Evolutionary conservation across 2,888 invertebrate species (phyloP), one percentile per base, ranked within the genome.

Genomic region (Eristalis intricaria): DNA sequence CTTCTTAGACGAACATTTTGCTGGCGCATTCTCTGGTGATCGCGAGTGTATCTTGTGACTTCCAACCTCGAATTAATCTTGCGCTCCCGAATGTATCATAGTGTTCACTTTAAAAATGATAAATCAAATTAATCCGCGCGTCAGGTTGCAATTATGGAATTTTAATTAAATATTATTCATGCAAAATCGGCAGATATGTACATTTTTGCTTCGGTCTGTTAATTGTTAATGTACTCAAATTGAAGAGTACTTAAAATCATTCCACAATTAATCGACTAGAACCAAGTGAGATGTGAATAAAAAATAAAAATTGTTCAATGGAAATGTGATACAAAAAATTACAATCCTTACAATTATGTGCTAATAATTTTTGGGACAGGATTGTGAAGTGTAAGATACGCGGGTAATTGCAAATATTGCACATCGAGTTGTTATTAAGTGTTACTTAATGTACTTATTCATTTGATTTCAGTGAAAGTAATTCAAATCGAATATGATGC

Each of bases 1-100:
- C 35, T 38, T 77, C 56, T 63, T 73, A 60, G 76, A 29, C 50
- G 71, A 81, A 65, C 77, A 82, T 74, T 80, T 86, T 65, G 74
- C 29, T 78, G 65, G 63, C 73, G 77, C 64, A 64, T 50, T 80
- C 77, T 82, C 77, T 50, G 50, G 29, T 26, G 77, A 86, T 78
- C 85, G 82, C 73, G 77, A 81, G 76, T 58, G 69, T 66, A 56
- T 15, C 15, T 64, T 15, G 19, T 11, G 58, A 58, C 50, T 32
- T 32, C n/a, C n/a, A 19, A 19, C 19, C 19, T 50, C 7, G 19
- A 50, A 19, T n/a, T 19, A 8, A 50, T 50, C 19, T 43, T 43
- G 15, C n/a, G 5, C n/a, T 1, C 1, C 19, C 50, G 1, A 50
- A 19, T 50, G n/a, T 43, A 7, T 43, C 15, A 15, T 7, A 4